A percentile compares a stretch with the other conserved stretches of the same genome.
phyloP scores from a whole-genome alignment of 2,113 vertebrate genomes.

The Austrofundulus limnaeus region DNA sequence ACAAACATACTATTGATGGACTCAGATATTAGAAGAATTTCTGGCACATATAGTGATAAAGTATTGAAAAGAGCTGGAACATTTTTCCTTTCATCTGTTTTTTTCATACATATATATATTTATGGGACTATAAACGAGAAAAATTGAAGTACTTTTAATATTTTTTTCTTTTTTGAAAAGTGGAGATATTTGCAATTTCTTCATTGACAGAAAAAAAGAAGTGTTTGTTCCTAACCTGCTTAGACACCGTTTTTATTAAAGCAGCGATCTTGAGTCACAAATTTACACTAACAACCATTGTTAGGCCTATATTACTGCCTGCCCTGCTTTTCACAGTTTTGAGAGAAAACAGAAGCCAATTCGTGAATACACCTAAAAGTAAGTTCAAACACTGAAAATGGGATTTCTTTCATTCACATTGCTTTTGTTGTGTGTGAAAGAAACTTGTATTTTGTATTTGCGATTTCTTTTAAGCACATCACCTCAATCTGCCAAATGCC shows the following conservation, averaged over 20 bases:
- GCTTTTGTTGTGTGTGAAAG: not conserved
- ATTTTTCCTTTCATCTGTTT: not conserved
- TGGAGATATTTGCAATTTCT: not conserved
- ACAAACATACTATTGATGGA: conserved; percentile 67
- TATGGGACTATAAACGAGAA: not conserved
- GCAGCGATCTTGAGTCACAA: not conserved
- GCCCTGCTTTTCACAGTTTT: conserved; percentile 1
- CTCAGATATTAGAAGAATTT: conserved; percentile 54
- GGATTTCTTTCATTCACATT: conserved; percentile 4
- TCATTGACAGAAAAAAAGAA: not conserved
- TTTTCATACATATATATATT: not conserved
- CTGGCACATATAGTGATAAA: conserved; percentile 52
- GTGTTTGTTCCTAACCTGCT: not conserved
- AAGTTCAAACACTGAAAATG: not conserved
- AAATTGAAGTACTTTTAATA: conserved; percentile 9
- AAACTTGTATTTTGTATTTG: conserved; percentile 1
- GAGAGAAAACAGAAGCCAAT: conserved; percentile 13
- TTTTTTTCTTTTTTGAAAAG: not conserved
- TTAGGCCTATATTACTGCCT: conserved; percentile 6
- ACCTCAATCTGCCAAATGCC: conserved; percentile 37
- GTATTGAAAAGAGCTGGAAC: conserved; percentile 40
- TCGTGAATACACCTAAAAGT: not conserved
- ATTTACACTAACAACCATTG: not conserved
- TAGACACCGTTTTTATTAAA: conserved; percentile 10
- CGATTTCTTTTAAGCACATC: conserved; percentile 1